Percentiles rank a stretch among this genome's conserved stretches.
phyloP scores from a whole-genome alignment of 2,888 invertebrate species.

The Proisotoma minuta region DNA sequence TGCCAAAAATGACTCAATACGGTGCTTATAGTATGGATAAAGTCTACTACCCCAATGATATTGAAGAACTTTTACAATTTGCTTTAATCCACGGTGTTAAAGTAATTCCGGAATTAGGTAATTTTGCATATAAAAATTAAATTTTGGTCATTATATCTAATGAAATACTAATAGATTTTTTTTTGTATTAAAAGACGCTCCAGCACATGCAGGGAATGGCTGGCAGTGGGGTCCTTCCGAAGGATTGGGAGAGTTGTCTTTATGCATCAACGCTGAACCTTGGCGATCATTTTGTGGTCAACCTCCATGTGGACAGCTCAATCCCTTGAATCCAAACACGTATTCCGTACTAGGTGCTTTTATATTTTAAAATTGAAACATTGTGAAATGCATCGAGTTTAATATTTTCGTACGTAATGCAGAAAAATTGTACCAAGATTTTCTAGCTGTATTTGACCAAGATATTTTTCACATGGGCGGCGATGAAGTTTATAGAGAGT shows the following conservation, averaged over 20 bases:
- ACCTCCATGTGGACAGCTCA: slow-evolving; percentile 63
- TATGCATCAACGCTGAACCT: slow-evolving; percentile 48
- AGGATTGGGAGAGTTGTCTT: slow-evolving; percentile 54
- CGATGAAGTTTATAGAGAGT: slow-evolving; percentile 58
- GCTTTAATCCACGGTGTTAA: slow-evolving; percentile 54
- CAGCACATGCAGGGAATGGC: slow-evolving; percentile 51
- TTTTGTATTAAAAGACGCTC: too few relatives aligned
- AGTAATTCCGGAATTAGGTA: slow-evolving; percentile 52
- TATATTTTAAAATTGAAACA: not conserved
- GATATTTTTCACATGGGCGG: slow-evolving; percentile 48
- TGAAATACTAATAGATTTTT: not conserved
- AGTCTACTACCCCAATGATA: slow-evolving; percentile 61
- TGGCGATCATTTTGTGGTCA: slow-evolving; percentile 56
- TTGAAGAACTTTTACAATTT: slow-evolving; percentile 53
- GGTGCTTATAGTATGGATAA: slow-evolving; percentile 56
- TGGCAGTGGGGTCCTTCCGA: slow-evolving; percentile 50
- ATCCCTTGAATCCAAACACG: slow-evolving; percentile 45
- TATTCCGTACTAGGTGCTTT: slow-evolving; percentile 37
- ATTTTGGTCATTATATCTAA: not conserved
- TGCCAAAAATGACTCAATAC: slow-evolving; percentile 67
- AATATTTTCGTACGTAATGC: not conserved
- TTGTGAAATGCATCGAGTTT: not conserved
- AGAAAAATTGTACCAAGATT: slow-evolving; percentile 65
- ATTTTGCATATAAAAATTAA: not conserved
- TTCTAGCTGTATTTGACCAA: slow-evolving; percentile 61